These are phyloP conservation scores for Gymnocephalus cernua DNA, from an alignment of 2,113 vertebrate species.

Conservation along the genomic window DNA sequence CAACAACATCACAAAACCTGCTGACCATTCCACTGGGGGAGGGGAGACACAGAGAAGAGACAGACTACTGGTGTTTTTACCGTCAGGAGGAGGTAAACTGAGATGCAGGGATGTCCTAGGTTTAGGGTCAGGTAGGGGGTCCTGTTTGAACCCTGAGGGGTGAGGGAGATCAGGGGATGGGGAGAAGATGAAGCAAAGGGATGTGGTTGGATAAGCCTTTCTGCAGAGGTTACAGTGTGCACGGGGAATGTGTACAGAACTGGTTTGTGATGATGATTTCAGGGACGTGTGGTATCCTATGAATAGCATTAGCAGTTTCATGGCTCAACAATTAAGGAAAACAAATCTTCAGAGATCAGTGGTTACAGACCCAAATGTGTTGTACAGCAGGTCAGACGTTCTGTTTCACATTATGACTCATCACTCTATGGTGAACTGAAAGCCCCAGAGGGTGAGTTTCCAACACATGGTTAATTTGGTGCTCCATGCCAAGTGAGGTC, in stretches of 20 bases:
- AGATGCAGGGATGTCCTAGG: slow-evolving; percentile 85
- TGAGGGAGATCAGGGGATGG: slow-evolving; percentile 54
- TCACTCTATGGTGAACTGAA: slow-evolving; percentile 26
- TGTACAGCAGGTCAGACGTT: slow-evolving; percentile 21
- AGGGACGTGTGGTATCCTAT: slow-evolving; percentile 20
- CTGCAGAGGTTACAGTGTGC: slow-evolving; percentile 12
- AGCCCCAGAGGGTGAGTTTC: slow-evolving; percentile 37
- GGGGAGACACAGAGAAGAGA: slow-evolving; percentile 56
- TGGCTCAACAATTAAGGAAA: slow-evolving; percentile 36
- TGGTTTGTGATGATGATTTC: slow-evolving; percentile 64
- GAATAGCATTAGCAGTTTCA: slow-evolving; percentile 43
- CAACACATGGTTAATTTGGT: slow-evolving; percentile 55
- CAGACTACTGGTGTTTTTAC: slow-evolving; percentile 75
- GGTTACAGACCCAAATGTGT: slow-evolving; percentile 11
- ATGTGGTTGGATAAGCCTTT: slow-evolving; percentile 49
- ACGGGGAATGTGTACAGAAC: slow-evolving; percentile 1
- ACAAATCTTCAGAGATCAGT: slow-evolving; percentile 29
- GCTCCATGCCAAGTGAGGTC: slow-evolving; percentile 52
- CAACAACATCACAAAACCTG: slow-evolving; percentile 72
- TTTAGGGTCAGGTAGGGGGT: slow-evolving; percentile 79
- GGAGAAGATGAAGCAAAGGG: slow-evolving; percentile 70
- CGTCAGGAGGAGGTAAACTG: slow-evolving; percentile 83
- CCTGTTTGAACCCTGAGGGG: slow-evolving; percentile 80
- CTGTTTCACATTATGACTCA: slow-evolving; percentile 36
- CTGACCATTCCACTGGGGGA: slow-evolving; percentile 57